These are phyloP conservation scores for Bellardia bayeri DNA, from an alignment of 2,888 invertebrate genomes.

Conservation along the genomic window DNA sequence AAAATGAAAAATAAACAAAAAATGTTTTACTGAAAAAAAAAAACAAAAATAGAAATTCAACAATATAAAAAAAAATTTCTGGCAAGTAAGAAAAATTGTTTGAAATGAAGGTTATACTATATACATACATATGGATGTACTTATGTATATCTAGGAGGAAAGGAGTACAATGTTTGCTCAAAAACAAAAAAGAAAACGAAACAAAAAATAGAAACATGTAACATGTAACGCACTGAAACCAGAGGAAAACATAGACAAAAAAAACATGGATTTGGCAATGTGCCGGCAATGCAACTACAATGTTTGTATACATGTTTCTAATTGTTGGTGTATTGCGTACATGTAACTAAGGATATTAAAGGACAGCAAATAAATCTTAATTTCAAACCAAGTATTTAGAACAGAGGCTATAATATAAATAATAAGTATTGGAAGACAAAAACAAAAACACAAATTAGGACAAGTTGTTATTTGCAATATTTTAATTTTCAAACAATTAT, in stretches of 20 bases:
- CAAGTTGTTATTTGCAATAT: not conserved
- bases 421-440: not conserved
- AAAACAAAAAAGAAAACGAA: conserved; percentile 10
- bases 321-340: not conserved
- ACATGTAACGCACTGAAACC: not conserved
- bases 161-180: not conserved
- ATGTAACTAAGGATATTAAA: not conserved
- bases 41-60: not conserved
- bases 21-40: not conserved
- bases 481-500: no score
- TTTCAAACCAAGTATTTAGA: not conserved
- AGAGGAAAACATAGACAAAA: not conserved
- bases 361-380: not conserved
- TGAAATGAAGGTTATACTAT: conserved; percentile 40
- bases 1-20: not conserved
- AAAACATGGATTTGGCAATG: conserved; percentile 45
- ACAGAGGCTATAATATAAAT: not conserved
- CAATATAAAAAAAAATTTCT: not conserved
- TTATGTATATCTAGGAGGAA: not conserved
- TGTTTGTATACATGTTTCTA: not conserved
- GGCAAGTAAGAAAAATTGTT: conserved; percentile 39
- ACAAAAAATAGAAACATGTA: not conserved
- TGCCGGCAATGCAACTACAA: conserved; percentile 18
- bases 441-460: not conserved
- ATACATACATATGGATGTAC: no score